These are phyloP conservation scores for Stylophora pistillata DNA, from an alignment of 64 coral and sea anemone genomes.

Conservation along the genomic window DNA sequence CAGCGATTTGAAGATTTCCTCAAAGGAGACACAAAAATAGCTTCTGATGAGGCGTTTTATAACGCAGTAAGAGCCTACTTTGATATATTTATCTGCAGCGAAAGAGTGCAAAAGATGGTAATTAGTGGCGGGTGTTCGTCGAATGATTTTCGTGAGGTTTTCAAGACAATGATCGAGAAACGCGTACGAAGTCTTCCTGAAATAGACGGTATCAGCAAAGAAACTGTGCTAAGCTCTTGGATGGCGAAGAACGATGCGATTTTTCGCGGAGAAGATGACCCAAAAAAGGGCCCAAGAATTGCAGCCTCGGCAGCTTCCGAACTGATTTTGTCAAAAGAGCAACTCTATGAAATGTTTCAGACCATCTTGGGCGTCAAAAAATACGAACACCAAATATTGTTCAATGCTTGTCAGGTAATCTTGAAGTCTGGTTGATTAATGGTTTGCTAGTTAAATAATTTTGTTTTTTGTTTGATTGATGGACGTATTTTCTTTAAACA, in stretches of 20 bases:
- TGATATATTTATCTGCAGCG: constrained; percentile 86
- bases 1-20: constrained; percentile 81
- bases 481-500: too few relatives aligned
- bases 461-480: neutral
- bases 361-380: constrained; percentile 88
- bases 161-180: constrained; percentile 94
- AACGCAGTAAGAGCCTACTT: constrained; percentile 84
- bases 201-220: constrained; percentile 86
- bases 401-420: constrained; percentile 95
- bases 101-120: constrained; percentile 91
- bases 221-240: constrained; percentile 92
- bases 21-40: constrained; percentile 78
- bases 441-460: neutral
- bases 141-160: constrained; percentile 95
- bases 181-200: constrained; percentile 81
- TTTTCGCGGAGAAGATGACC: constrained; percentile 94
- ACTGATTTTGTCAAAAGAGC: constrained; percentile 96
- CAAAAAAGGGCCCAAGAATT: constrained; percentile 67
- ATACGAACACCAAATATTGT: constrained; percentile 92
- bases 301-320: constrained; percentile 65
- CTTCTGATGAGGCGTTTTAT: constrained; percentile 85
- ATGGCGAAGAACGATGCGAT: constrained; percentile 96
- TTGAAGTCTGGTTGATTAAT: neutral
- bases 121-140: constrained; percentile 84
- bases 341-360: constrained; percentile 98